Percentiles rank a stretch among this genome's conserved stretches.
Conservation (phyloP, 2,888 invertebrate species). For the Oxystoma pomonae region DNA sequence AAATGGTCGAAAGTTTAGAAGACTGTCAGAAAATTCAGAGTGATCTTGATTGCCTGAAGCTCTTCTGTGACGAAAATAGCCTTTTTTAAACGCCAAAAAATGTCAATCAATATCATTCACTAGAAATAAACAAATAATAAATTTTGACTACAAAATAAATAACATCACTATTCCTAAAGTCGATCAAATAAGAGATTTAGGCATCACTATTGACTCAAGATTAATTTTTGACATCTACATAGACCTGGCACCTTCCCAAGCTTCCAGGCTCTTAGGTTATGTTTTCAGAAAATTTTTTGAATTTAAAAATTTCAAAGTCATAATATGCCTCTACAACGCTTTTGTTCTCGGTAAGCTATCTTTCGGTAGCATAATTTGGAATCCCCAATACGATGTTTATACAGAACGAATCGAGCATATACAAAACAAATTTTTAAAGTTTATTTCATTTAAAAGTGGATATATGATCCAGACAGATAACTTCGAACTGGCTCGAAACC, state of each 20-base stretch:
- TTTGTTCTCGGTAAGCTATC: slow-evolving; percentile 3
- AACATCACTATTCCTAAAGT: background rate
- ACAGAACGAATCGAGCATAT: background rate
- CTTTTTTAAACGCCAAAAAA: background rate
- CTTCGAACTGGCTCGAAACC: slow-evolving; percentile 1
- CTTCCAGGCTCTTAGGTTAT: background rate
- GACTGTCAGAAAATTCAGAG: background rate
- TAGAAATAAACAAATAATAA: background rate
- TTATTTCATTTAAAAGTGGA: background rate
- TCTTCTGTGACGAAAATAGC: background rate
- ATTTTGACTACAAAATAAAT: background rate
- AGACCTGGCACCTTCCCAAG: background rate
- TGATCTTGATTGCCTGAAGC: background rate
- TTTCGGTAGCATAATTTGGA: too few relatives aligned
- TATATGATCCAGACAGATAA: slow-evolving; percentile 3
- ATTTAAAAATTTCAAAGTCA: background rate
- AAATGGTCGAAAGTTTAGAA: background rate
- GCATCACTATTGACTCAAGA: background rate
- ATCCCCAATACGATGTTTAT: background rate
- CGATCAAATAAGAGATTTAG: background rate
- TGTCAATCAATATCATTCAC: slow-evolving; percentile 1
- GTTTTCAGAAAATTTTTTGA: background rate
- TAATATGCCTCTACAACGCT: slow-evolving; percentile 2
- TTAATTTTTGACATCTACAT: slow-evolving; percentile 6
- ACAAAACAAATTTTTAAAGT: background rate